Evolutionary conservation across 2,113 vertebrate species (phyloP), one percentile per base, ranked within the genome.

Genomic region (Apus apus): DNA sequence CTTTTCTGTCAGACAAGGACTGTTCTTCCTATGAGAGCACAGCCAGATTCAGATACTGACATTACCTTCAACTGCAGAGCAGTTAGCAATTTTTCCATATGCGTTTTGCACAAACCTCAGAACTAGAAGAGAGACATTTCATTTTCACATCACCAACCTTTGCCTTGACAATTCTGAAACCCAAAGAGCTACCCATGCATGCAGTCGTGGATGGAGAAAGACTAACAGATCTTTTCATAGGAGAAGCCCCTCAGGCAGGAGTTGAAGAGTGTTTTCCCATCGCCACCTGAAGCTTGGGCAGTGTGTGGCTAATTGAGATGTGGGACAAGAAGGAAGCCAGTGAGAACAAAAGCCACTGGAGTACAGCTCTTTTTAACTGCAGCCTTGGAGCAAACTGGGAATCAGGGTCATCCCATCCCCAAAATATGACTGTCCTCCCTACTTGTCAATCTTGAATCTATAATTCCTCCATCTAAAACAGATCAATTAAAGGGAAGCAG

Each of bases 281-380:
- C 73, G 34, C 36, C 34, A 15, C 16, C 5, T 15, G 50, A 11
- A 48, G 25, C 32, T 65, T 23, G 34, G 50, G 32, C n/a, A 88
- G 26, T 6, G 7, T 8, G 43, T 53, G 20, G 50, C 72, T 85
- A 32, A 86, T 9, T 51, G 46, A 90, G 83, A 60, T 1, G 6
- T 51, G 30, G 21, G 54, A 70, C 25, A 73, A n/a, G 61, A 58
- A 45, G 53, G 67, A 70, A 64, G 40, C 19, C 54, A 90, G 21
- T 0, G 0, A 48, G 50, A 18, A 32, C 27, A 10, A 76, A 73
- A 46, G 6, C 43, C 17, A 40, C n/a, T n/a, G n/a, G n/a, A n/a
- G n/a, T n/a, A n/a, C 4, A 29, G 51, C 36, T 66, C 30, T 7
- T 26, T 83, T 36, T 26, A 43, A 29, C n/a, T 66, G 9, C 36